A percentile compares a stretch with the other conserved stretches of the same genome.
Conservation (phyloP, 2,888 invertebrate species). For the Diaprepes abbreviatus region DNA sequence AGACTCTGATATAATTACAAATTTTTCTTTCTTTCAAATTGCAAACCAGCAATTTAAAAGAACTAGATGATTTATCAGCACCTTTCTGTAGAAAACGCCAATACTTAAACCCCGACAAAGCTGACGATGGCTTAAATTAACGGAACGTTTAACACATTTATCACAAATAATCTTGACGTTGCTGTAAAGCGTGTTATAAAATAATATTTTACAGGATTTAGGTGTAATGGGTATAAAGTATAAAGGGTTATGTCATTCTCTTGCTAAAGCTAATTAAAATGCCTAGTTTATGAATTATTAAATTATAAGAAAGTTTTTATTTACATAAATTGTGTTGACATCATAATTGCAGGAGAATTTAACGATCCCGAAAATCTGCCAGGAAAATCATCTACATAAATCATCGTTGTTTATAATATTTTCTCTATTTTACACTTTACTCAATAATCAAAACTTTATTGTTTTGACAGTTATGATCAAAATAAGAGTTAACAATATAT, state of each 20-base stretch:
- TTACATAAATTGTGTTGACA: background rate
- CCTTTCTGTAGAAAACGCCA: slow-evolving; percentile 20
- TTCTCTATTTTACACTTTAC: no score
- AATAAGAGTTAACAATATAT: no score
- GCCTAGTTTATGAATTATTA: background rate
- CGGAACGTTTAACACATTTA: slow-evolving; percentile 35
- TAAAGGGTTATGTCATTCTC: slow-evolving; percentile 24
- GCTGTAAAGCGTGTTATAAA: slow-evolving; percentile 32
- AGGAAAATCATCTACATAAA: no score
- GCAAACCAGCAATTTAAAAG: slow-evolving; percentile 5
- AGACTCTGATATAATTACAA: no score
- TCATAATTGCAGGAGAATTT: background rate
- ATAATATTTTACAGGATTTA: slow-evolving; percentile 36
- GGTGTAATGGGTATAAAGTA: slow-evolving; percentile 27
- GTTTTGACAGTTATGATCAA: no score
- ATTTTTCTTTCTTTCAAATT: background rate
- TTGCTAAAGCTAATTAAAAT: slow-evolving; percentile 23
- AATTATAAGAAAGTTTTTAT: background rate
- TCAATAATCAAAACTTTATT: no score
- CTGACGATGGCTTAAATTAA: slow-evolving; percentile 40
- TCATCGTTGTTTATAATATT: no score
- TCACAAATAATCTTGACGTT: slow-evolving; percentile 34
- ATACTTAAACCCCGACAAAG: slow-evolving; percentile 35
- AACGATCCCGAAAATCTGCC: no score
- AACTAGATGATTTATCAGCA: slow-evolving; percentile 23